Conservation (phyloP, 2,797 vertebrate species). For the Poecilia wingei region DNA sequence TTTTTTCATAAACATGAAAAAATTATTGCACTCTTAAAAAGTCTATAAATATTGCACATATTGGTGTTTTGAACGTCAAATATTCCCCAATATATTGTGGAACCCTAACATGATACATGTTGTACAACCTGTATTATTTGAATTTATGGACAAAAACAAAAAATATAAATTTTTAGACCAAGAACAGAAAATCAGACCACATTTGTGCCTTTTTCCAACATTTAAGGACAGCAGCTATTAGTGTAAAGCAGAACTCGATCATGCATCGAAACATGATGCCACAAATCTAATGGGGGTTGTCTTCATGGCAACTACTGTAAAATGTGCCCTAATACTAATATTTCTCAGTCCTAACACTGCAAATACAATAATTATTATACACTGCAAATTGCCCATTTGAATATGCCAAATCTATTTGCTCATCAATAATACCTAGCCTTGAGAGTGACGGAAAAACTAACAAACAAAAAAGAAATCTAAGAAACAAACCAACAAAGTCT, state of each 20-base stretch:
- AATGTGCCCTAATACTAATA: neutral
- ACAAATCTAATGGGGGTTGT: neutral
- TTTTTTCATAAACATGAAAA: neutral
- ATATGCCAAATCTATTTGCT: neutral
- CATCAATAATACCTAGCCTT: neutral
- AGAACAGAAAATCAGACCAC: neutral
- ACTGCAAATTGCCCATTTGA: neutral
- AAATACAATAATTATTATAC: neutral
- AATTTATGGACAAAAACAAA: constrained; percentile 65
- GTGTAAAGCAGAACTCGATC: neutral
- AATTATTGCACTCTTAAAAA: neutral
- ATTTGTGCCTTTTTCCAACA: neutral
- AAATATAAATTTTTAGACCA: constrained; percentile 47
- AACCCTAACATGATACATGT: constrained; percentile 14
- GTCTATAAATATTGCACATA: neutral
- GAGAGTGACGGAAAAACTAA: neutral
- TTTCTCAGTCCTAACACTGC: neutral
- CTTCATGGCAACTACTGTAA: neutral
- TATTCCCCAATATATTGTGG: neutral
- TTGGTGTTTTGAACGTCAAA: neutral
- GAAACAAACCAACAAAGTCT: neutral
- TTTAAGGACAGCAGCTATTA: neutral
- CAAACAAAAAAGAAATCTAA: neutral
- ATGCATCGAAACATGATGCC: neutral
- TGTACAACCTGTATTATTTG: constrained; percentile 68